phyloP scores from a whole-genome alignment of 2,797 vertebrate species.

The Acanthis flammea region DNA sequence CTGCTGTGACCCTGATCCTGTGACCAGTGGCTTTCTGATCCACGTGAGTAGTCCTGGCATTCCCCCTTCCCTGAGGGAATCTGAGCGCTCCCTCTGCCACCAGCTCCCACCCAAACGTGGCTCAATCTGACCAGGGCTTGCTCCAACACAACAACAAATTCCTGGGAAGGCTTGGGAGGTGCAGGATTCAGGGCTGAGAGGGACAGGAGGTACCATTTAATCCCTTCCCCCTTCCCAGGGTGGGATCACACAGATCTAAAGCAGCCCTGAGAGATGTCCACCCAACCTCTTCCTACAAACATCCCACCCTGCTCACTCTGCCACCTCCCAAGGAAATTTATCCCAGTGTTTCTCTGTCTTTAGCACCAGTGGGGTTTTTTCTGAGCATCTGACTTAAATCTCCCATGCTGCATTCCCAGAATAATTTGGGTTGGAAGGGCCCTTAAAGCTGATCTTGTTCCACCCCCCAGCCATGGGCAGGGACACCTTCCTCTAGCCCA shows the following conservation, averaged over 20 bases:
- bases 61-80: not conserved
- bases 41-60: accelerated
- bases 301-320: not conserved
- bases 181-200: not conserved
- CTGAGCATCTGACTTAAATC: not conserved
- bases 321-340: not conserved
- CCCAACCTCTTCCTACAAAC: not conserved
- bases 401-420: not conserved
- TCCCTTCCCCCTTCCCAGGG: not conserved
- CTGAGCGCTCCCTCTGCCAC: not conserved
- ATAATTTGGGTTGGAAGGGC: not conserved
- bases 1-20: not conserved
- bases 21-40: not conserved
- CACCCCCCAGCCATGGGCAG: not conserved
- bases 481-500: accelerated
- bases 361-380: not conserved
- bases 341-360: not conserved
- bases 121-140: not conserved
- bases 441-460: too few relatives aligned
- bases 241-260: not conserved
- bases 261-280: not conserved
- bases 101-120: not conserved
- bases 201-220: not conserved
- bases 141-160: not conserved
- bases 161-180: not conserved